Base-by-base conservation (phyloP, 1,140 invertebrate genomes). In the Bombus haemorrhoidalis region DNA sequence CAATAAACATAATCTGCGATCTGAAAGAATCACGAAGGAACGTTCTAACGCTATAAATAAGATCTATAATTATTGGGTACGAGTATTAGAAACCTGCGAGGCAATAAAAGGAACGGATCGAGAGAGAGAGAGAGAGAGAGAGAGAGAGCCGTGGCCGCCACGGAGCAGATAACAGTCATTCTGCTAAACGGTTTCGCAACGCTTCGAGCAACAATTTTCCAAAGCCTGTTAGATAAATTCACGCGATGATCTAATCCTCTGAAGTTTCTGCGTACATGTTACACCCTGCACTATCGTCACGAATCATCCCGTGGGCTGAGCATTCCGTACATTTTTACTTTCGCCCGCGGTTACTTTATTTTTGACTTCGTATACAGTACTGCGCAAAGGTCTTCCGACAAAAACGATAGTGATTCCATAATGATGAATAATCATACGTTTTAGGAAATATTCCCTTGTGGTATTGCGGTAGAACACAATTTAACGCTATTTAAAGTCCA, bases 231-330 rank as follows among this genome's bases (percentile, higher is more conserved):
- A 53, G 73, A 83, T 83, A 76, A 83, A 83, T 83, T 62, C 73
- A 72, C 71, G 62, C 73, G 73, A 73, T 83, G 81, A 83, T 83
- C 81, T 83, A 77, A 83, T 75, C 73, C 41, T n/a, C 6, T 13
- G 5, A 25, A 41, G 59, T 83, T 66, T 83, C 81, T 39, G 34
- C n/a, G 9, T 41, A 10, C 15, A 3, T 6, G 18, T 75, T 22
- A 37, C 15, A 32, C 22, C n/a, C n/a, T n/a, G 68, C n/a, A 5
- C 18, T 22, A 81, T 43, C 78, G 34, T 57, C 66, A 6, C 47
- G 79, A 69, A 72, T 59, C 47, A 81, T 22, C 28, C 47, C 5
- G 37, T 32, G 47, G 79, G 80, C n/a, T 6, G 9, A 2, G 1
- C n/a, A 32, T 73, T 74, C 39, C 79, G 0, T 2, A 13, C 53